Percentiles rank a stretch among this genome's conserved stretches.
phyloP scores from a whole-genome alignment of 1,140 invertebrate genomes.

The Daktulosphaira vitifoliae region DNA sequence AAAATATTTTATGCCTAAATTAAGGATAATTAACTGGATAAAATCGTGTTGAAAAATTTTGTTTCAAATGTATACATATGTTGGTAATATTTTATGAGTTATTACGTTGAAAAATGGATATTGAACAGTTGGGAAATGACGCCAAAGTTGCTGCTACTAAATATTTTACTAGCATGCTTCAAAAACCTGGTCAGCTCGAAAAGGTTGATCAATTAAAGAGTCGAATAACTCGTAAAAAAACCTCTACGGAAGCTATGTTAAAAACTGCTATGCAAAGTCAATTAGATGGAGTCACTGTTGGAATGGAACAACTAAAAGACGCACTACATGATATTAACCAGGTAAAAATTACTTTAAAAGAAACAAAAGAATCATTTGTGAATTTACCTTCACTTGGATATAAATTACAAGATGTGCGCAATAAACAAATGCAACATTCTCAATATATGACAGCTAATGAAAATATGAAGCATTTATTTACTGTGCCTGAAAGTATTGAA shows the following conservation, averaged over 20 bases:
- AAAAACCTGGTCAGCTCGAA: constrained; percentile 89
- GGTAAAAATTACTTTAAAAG: constrained; percentile 57
- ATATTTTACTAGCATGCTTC: constrained; percentile 87
- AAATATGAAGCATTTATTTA: constrained; percentile 96
- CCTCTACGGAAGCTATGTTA: constrained; percentile 91
- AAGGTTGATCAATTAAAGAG: constrained; percentile 86
- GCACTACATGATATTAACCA: constrained; percentile 71
- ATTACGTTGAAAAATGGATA: constrained; percentile 22
- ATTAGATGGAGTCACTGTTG: constrained; percentile 88
- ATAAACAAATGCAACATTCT: constrained; percentile 87
- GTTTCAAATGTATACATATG: too few relatives aligned
- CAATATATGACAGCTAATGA: constrained; percentile 96
- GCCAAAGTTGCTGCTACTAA: constrained; percentile 75
- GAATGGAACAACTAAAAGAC: constrained; percentile 78
- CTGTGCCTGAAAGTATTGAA: constrained; percentile 90
- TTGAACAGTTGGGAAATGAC: constrained; percentile 67
- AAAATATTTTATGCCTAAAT: too few relatives aligned
- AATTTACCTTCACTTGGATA: constrained; percentile 61
- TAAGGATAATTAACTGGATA: too few relatives aligned
- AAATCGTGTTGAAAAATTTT: too few relatives aligned
- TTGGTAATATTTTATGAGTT: not conserved
- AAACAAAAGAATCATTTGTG: constrained; percentile 55
- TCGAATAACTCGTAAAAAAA: constrained; percentile 71
- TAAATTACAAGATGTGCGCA: constrained; percentile 72
- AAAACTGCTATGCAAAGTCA: constrained; percentile 99